Conservation (phyloP, 2,113 vertebrate genomes). For the Tragelaphus imberbis region DNA sequence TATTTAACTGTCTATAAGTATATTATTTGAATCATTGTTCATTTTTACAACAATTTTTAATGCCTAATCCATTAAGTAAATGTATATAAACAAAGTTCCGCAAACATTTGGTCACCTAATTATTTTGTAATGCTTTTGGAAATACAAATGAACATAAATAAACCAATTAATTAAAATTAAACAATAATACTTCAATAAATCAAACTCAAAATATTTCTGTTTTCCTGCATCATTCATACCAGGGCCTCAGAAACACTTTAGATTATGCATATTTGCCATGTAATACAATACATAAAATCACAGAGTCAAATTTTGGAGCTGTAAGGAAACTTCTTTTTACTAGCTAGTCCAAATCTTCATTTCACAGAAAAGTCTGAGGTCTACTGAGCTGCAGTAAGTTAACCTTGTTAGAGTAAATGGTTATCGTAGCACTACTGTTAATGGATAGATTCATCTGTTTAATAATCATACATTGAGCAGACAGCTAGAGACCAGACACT, state of each 20-base stretch:
- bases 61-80: background rate
- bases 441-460: background rate
- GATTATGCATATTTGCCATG: background rate
- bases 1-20: background rate
- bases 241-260: background rate
- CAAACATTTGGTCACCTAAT: background rate
- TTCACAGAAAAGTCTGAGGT: background rate
- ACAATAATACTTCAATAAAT: background rate
- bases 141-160: background rate
- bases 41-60: slow-evolving; percentile 8
- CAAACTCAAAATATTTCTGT: background rate
- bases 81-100: background rate
- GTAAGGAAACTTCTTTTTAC: background rate
- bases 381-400: background rate
- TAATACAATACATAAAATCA: background rate
- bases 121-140: slow-evolving; percentile 16
- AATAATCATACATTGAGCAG: background rate
- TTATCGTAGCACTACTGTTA: background rate
- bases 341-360: background rate
- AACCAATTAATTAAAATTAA: background rate
- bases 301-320: background rate
- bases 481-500: background rate
- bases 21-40: background rate
- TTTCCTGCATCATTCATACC: background rate
- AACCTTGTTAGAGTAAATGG: background rate